Evolutionary conservation across 2,888 invertebrate genomes (phyloP), one percentile per base, ranked within the genome.

Genomic region (Meandrusa payeni): DNA sequence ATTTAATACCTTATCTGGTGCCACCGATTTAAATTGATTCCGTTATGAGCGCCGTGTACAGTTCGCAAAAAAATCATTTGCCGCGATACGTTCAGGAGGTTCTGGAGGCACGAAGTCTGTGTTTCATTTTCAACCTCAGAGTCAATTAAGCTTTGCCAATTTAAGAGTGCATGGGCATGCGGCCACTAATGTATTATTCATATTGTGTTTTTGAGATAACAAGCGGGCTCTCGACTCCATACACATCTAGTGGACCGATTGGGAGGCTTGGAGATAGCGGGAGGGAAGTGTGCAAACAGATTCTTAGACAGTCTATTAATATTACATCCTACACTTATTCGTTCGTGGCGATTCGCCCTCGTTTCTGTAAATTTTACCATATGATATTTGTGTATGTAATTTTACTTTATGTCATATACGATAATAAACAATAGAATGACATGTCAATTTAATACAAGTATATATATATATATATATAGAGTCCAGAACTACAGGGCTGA

Each of bases 131-230:
- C 71, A 82, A 75, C 75, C 77, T 81, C 76, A 72, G 74, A 85
- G 81, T 81, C 85, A 86, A 87, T 87, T 87, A 87, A 86, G 76
- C 76, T 71, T 76, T 62, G 77, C 81, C 83, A 77, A 82, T 83
- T 83, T 82, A 80, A 83, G 82, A 75, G 75, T 71, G 66, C 69
- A 57, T 69, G 65, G 69, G 69, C 61, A 71, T 70, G 76, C 71
- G 74, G 57, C 66, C 66, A 69, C 80, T 82, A 69, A 86, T 87
- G 87, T 80, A 81, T 87, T 86, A 87, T 87, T 87, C 86, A 87
- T 87, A 83, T 77, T 79, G 79, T 79, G 82, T 78, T 82, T 85
- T 83, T 85, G 80, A 85, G 86, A 86, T 87, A 86, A 87, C 87
- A 85, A 87, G 85, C 78, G 69, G 68, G 63, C 71, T 73, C 71